Evolutionary conservation across 2,888 invertebrate species (phyloP).

Genomic region (Tromatobia lineatoria): DNA sequence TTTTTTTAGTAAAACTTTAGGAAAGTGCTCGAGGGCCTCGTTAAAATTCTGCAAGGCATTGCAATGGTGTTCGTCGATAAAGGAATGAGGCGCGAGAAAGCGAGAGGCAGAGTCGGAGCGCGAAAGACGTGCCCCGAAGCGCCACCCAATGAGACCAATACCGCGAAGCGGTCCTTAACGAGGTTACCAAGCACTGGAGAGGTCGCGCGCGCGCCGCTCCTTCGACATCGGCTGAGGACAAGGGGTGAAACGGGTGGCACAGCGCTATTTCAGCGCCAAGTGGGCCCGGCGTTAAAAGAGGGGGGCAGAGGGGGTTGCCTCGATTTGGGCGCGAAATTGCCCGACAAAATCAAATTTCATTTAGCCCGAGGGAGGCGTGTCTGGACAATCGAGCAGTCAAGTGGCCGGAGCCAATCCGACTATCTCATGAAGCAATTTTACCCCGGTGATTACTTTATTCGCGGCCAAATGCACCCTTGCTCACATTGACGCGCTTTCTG

Average conservation of each 20-base stretch:
- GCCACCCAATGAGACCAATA: slow-evolving; percentile 80
- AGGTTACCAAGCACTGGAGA: slow-evolving; percentile 78
- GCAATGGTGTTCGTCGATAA: slow-evolving; percentile 31
- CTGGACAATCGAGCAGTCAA: slow-evolving; percentile 85
- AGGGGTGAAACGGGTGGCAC: slow-evolving; percentile 20
- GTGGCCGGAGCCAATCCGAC: slow-evolving; percentile 83
- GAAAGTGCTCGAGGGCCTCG: slow-evolving; percentile 35
- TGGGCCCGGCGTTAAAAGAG: slow-evolving; percentile 23
- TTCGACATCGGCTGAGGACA: slow-evolving; percentile 49
- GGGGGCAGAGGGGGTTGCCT: slow-evolving; percentile 73
- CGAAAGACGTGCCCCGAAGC: slow-evolving; percentile 65
- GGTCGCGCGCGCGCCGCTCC: slow-evolving; percentile 55
- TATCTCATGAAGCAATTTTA: slow-evolving; percentile 84
- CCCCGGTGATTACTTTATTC: slow-evolving; percentile 83
- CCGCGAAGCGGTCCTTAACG: slow-evolving; percentile 81
- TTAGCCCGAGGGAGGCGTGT: slow-evolving; percentile 83
- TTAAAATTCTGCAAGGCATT: slow-evolving; percentile 44
- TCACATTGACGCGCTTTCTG: not conserved
- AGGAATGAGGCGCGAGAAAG: slow-evolving; percentile 21
- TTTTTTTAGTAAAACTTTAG: slow-evolving; percentile 6
- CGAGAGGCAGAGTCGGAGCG: slow-evolving; percentile 32
- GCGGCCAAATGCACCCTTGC: slow-evolving; percentile 69
- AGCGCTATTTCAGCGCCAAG: slow-evolving; percentile 35
- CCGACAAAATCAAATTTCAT: slow-evolving; percentile 85
- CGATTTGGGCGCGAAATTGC: slow-evolving; percentile 85